Evolutionary conservation across 2,888 invertebrate genomes (phyloP), one percentile per base, ranked within the genome.

Genomic region (Drosophila anceps): DNA sequence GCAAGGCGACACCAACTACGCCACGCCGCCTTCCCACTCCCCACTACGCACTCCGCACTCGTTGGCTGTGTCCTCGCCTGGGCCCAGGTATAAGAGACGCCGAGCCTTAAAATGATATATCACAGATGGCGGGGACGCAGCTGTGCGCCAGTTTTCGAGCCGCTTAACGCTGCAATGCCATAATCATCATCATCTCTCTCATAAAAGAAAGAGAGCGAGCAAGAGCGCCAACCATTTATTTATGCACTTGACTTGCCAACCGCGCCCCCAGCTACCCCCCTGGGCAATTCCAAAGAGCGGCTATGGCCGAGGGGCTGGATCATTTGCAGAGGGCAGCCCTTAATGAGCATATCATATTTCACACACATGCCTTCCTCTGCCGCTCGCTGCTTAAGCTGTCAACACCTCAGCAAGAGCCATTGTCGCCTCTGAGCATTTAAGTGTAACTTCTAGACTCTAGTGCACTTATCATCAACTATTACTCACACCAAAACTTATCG

Each of bases 311-410:
- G 48, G 48, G 31, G 50, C 31, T 31, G 61, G 29, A 65, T 43
- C 44, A 37, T 57, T 60, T 39, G 54, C 62, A 33, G 57, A 70
- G 68, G 55, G 62, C 63, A 53, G 54, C 68, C 68, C 78, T 70
- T 81, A 85, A 84, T 85, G 86, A 85, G 83, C 74, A 75, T 83
- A 84, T 84, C 84, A 81, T 85, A 79, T 85, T 85, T 84, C 83
- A 81, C 74, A 83, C 81, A 85, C 81, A 75, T 71, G 69, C 69
- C 66, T 71, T 68, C 69, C 66, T 64, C 81, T n/a, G 6, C 48
- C n/a, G 72, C 57, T 64, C 57, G 55, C 81, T 61, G 79, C 73
- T 74, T 66, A 74, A 73, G 83, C 60, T 76, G 83, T 70, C 77
- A 73, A 67, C 77, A 70, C 78, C 68, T 76, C 27, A 18, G 46